phyloP scores from a whole-genome alignment of 53 echinoderm and acorn worm genomes.

The Temnopleurus reevesii region DNA sequence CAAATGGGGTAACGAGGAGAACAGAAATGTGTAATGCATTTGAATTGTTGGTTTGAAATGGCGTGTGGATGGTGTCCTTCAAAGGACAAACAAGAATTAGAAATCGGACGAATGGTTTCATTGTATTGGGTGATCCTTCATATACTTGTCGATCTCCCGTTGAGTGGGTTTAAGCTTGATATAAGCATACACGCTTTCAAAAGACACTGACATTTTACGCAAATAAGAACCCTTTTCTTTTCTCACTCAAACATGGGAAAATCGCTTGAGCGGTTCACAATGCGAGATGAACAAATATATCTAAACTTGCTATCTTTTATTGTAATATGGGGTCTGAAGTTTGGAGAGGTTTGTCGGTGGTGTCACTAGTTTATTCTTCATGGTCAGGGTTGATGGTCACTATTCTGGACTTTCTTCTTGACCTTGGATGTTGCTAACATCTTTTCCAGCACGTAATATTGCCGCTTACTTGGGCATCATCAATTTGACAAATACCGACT shows the following conservation, averaged over 20 bases:
- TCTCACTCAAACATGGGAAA: not conserved
- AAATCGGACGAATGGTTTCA: not conserved
- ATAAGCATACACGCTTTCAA: constrained; percentile 23
- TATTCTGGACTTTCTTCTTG: not conserved
- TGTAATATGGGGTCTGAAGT: not conserved
- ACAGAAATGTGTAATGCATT: not conserved
- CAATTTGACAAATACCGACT: too few relatives aligned
- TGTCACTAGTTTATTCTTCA: too few relatives aligned
- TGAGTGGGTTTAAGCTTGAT: constrained; percentile 18
- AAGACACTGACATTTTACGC: constrained; percentile 32
- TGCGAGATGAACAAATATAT: constrained; percentile 21
- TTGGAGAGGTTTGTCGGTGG: not conserved
- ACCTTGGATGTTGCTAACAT: not conserved
- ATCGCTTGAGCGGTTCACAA: constrained; percentile 18
- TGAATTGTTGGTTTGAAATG: not conserved
- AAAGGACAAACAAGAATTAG: constrained; percentile 3
- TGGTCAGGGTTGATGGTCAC: too few relatives aligned
- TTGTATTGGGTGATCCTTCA: not conserved
- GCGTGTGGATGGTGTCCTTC: constrained; percentile 37
- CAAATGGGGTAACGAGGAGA: not conserved
- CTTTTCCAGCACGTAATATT: too few relatives aligned
- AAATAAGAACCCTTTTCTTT: constrained; percentile 4
- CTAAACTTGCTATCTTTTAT: too few relatives aligned
- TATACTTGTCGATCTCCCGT: constrained; percentile 5
- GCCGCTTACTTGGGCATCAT: too few relatives aligned